A percentile compares a stretch with the other conserved stretches of the same genome.
Evolutionary conservation across 2,113 vertebrate species (phyloP).

Genomic region (Oophaga pumilio): DNA sequence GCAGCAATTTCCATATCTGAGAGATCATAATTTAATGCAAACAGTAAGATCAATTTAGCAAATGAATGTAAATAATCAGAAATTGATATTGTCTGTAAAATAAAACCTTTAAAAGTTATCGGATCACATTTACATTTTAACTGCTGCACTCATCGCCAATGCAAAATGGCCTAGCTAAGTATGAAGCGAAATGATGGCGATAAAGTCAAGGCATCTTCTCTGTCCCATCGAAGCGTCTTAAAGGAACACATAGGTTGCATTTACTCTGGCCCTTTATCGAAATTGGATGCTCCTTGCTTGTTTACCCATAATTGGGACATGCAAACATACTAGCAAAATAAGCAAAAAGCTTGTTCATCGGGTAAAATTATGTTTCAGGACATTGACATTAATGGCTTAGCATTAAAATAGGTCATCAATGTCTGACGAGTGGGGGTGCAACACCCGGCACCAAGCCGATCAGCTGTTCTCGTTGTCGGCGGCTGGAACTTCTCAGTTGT

Average conservation of each 20-base stretch:
- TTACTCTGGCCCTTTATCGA: too few species aligned
- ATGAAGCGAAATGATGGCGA: not conserved
- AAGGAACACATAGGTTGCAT: not conserved
- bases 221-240: not conserved
- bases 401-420: too few species aligned
- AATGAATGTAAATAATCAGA: conserved; percentile 31
- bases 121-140: conserved; percentile 11
- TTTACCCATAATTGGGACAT: too few species aligned
- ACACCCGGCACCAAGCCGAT: too few species aligned
- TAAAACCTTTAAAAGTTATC: not conserved
- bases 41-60: conserved; percentile 7
- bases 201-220: not conserved
- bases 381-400: too few species aligned
- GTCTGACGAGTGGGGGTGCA: too few species aligned
- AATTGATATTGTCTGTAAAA: conserved; percentile 17
- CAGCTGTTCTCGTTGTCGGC: too few species aligned
- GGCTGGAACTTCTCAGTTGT: too few species aligned
- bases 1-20: not conserved
- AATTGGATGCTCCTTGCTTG: too few species aligned
- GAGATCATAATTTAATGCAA: conserved; percentile 32
- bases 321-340: too few species aligned
- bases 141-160: not conserved
- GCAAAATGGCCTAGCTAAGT: not conserved
- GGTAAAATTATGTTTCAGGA: too few species aligned
- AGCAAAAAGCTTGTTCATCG: too few species aligned